Evolutionary conservation across 2,888 invertebrate genomes (phyloP).

Genomic region (Amphipyra tragopoginis): DNA sequence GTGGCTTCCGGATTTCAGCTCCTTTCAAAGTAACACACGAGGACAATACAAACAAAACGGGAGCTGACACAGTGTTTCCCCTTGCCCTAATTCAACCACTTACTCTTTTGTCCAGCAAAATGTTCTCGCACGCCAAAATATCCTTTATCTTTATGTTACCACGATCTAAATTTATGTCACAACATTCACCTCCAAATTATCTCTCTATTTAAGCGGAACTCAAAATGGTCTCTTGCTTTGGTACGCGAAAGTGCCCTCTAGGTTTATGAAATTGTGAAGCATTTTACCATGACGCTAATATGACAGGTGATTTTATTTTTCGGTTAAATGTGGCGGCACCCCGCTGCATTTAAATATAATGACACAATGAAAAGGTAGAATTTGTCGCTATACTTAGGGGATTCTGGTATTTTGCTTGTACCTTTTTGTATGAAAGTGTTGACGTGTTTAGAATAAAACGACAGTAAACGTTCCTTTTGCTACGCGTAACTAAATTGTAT

Average conservation of each 20-base stretch:
- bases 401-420: conserved; percentile 58
- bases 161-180: conserved; percentile 61
- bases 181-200: conserved; percentile 68
- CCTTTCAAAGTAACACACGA: conserved; percentile 40
- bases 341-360: conserved; percentile 82
- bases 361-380: conserved; percentile 77
- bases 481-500: conserved; percentile 21
- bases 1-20: conserved; percentile 49
- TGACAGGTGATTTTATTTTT: conserved; percentile 76
- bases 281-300: conserved; percentile 56
- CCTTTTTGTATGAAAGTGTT: conserved; percentile 62
- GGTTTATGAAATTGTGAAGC: conserved; percentile 45
- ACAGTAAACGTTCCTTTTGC: conserved; percentile 54
- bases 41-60: conserved; percentile 63
- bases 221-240: conserved; percentile 61
- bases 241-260: conserved; percentile 60
- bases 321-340: conserved; percentile 72
- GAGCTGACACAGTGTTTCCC: conserved; percentile 73
- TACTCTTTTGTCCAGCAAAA: conserved; percentile 69
- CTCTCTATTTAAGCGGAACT: conserved; percentile 75
- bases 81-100: conserved; percentile 75
- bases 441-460: conserved; percentile 61
- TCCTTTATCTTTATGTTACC: conserved; percentile 52
- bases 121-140: conserved; percentile 56
- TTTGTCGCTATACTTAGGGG: conserved; percentile 73